Conservation (phyloP, 2,888 invertebrate genomes). For the Plebejus melissa region DNA sequence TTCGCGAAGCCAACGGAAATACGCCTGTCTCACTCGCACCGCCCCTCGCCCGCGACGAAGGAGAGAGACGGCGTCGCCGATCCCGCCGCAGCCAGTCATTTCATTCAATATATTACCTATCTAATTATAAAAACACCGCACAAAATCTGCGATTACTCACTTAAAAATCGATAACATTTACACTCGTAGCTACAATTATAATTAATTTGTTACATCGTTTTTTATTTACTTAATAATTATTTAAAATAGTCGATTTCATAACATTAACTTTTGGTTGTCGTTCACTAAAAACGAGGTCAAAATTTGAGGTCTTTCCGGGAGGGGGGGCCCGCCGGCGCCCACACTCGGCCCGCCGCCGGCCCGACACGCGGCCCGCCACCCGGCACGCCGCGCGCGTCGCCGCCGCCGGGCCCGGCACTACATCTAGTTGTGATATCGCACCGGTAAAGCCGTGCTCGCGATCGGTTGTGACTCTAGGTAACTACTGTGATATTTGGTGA, state of each 20-base stretch:
- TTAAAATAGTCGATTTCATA: conserved; percentile 76
- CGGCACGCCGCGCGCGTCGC: background rate
- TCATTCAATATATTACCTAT: conserved; percentile 80
- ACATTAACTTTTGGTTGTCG: conserved; percentile 79
- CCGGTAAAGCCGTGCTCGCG: conserved; percentile 74
- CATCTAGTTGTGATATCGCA: conserved; percentile 68
- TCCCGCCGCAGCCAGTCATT: conserved; percentile 72
- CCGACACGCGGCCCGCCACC: background rate
- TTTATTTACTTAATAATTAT: conserved; percentile 68
- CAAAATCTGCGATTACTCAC: conserved; percentile 77
- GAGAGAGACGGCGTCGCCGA: conserved; percentile 55
- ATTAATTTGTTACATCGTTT: conserved; percentile 79
- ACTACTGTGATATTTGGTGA: conserved; percentile 79
- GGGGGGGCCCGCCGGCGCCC: conserved; percentile 42
- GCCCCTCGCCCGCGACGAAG: conserved; percentile 47
- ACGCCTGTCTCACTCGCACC: conserved; percentile 45
- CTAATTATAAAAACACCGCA: conserved; percentile 80
- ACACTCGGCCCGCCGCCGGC: background rate
- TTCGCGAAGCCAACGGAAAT: conserved; percentile 53
- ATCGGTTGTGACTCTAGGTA: conserved; percentile 75
- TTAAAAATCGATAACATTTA: conserved; percentile 78
- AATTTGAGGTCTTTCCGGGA: conserved; percentile 64
- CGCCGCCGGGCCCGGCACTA: conserved; percentile 38
- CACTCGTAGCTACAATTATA: conserved; percentile 78
- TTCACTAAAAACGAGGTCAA: conserved; percentile 71